Evolutionary conservation across 2,113 vertebrate genomes (phyloP).

Genomic region (Actenoides hombroni): DNA sequence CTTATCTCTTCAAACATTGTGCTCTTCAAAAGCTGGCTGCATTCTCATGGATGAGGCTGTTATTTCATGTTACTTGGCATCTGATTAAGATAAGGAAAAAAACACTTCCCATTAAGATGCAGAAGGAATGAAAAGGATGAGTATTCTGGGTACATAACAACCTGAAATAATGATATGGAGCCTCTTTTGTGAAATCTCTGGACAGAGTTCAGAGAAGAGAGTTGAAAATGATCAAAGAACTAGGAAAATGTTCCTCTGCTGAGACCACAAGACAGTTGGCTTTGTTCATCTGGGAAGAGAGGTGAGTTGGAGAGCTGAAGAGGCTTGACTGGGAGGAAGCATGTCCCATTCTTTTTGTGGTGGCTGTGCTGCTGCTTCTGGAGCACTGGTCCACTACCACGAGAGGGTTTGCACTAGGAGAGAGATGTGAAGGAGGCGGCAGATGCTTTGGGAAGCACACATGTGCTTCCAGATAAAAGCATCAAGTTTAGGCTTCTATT

Average conservation of each 20-base stretch:
- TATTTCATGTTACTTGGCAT: neutral
- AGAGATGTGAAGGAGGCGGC: accelerated
- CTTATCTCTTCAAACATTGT: neutral
- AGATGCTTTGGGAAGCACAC: neutral
- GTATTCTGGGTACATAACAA: neutral
- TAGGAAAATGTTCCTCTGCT: neutral
- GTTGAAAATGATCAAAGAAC: neutral
- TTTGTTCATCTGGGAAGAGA: neutral
- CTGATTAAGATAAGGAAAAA: neutral
- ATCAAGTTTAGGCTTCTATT: neutral
- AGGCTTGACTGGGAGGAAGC: too few species aligned
- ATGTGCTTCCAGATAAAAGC: neutral
- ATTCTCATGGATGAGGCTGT: neutral
- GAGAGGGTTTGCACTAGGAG: neutral
- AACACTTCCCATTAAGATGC: neutral
- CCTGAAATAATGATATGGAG: neutral
- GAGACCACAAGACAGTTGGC: accelerated
- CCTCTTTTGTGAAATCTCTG: neutral
- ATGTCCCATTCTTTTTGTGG: too few species aligned
- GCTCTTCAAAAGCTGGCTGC: neutral
- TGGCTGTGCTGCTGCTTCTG: neutral
- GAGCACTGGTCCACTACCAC: accelerated
- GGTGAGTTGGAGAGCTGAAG: neutral
- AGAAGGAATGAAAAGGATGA: neutral
- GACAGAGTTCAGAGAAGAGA: neutral